Percentiles rank a stretch among this genome's conserved stretches.
These are phyloP conservation scores for Acinonyx jubatus DNA, from an alignment of 2,113 vertebrate species.

Conservation along the genomic window DNA sequence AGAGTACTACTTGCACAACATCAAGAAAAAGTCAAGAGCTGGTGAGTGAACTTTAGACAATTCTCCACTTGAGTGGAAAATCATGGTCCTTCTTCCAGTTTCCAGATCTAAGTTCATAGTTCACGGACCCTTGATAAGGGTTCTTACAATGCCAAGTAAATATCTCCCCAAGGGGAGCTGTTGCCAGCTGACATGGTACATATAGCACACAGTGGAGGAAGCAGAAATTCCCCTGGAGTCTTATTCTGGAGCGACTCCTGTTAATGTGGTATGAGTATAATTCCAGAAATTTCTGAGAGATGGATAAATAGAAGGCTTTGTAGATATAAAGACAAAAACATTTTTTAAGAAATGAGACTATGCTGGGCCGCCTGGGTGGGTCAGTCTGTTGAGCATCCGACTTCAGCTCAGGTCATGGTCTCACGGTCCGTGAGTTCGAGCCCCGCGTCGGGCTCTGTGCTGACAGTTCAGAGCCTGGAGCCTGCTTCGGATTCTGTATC, in stretches of 20 bases:
- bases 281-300: conserved; percentile 4
- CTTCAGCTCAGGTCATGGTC: no score
- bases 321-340: not conserved
- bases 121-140: not conserved
- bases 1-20: not conserved
- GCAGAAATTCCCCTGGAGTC: not conserved
- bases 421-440: no score
- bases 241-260: not conserved
- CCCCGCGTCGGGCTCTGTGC: no score
- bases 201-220: not conserved
- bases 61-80: not conserved
- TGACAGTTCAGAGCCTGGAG: no score
- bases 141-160: not conserved
- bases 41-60: not conserved
- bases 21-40: not conserved
- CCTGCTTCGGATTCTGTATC: no score
- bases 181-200: not conserved
- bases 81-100: not conserved
- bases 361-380: not conserved
- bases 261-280: not conserved
- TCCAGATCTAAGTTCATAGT: not conserved
- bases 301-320: not conserved
- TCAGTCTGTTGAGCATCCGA: no score
- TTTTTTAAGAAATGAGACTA: not conserved
- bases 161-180: not conserved